These are phyloP conservation scores for Psephotus haematonotus DNA, from an alignment of 2,113 vertebrate species.

Conservation along the genomic window DNA sequence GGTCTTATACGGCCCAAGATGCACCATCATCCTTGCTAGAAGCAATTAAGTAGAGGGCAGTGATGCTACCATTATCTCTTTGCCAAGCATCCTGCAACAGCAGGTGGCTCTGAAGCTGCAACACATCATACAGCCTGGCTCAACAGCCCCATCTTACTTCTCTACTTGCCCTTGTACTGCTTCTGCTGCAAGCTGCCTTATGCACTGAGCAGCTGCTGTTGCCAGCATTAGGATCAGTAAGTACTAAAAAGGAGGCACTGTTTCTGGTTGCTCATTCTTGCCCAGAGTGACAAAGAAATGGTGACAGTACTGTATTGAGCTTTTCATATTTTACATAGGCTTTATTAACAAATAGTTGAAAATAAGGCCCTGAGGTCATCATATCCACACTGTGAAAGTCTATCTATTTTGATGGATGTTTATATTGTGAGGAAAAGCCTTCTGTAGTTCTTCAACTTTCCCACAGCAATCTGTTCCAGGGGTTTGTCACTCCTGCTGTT, in stretches of 20 bases:
- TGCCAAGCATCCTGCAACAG: background rate
- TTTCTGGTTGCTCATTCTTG: background rate
- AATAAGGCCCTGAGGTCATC: background rate
- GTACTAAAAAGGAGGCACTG: background rate
- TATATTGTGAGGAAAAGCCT: background rate
- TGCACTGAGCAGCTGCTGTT: background rate
- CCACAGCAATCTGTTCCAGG: background rate
- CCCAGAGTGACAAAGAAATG: background rate
- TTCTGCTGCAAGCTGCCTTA: background rate
- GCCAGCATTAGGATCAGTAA: background rate
- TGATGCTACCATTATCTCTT: background rate
- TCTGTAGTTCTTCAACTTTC: background rate
- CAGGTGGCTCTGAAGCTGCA: background rate
- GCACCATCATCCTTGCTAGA: rapidly evolving
- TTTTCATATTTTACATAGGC: background rate
- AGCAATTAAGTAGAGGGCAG: background rate
- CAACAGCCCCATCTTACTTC: background rate
- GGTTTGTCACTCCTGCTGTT: background rate
- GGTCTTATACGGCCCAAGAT: background rate
- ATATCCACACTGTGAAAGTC: background rate
- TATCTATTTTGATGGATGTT: background rate
- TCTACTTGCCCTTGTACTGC: background rate
- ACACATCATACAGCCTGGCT: rapidly evolving
- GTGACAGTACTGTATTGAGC: background rate
- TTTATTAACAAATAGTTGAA: background rate